Percentiles rank a stretch among this genome's conserved stretches.
Conservation (phyloP, 2,888 invertebrate species). For the Panopea generosa region DNA sequence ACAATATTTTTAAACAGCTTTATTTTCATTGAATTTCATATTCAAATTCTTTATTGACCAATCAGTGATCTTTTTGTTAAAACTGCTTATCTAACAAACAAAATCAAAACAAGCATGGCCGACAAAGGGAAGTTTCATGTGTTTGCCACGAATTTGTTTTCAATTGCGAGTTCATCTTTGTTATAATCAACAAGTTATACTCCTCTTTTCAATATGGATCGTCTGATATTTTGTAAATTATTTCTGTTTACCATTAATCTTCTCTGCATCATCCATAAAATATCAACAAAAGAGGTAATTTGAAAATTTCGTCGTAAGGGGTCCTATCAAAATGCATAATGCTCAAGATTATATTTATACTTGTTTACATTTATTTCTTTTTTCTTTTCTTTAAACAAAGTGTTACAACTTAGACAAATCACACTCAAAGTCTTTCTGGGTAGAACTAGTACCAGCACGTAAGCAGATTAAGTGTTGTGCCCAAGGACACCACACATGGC, state of each 20-base stretch:
- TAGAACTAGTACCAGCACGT: no score
- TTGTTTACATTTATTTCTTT: conserved; percentile 11
- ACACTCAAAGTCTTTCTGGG: no score
- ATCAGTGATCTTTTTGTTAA: no score
- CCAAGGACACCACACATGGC: no score
- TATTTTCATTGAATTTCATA: no score
- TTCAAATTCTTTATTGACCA: no score
- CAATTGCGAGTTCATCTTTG: not conserved
- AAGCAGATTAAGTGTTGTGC: no score
- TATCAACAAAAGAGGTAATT: conserved; percentile 34
- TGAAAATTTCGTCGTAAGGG: not conserved
- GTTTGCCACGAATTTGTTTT: conserved; percentile 15
- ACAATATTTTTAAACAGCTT: not conserved
- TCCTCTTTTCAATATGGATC: not conserved
- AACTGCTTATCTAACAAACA: conserved; percentile 31
- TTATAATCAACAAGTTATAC: not conserved
- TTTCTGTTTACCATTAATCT: not conserved
- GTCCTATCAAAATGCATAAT: not conserved
- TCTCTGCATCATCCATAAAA: conserved; percentile 20
- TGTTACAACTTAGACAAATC: no score
- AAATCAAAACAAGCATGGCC: conserved; percentile 56
- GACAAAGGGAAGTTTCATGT: conserved; percentile 5
- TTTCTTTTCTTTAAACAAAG: no score
- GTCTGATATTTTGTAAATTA: not conserved
- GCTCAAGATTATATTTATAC: not conserved